Evolutionary conservation across 30 jellyfish, hydroid and myxozoan genomes (phyloP), one percentile per base, ranked within the genome.

Genomic region (Phacellophora camtschatica): DNA sequence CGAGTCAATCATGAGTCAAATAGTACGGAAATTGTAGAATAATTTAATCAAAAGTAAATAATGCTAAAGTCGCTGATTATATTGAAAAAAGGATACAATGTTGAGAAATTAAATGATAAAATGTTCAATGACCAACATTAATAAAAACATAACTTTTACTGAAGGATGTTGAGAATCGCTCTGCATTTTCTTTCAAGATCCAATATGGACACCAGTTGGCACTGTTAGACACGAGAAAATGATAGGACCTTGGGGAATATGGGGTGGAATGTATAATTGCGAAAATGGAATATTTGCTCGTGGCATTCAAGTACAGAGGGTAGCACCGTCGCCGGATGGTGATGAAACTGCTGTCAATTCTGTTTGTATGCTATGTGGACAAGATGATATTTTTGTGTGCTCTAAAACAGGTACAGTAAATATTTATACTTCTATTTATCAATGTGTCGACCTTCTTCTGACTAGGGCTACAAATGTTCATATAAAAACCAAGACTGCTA

Each of bases 341-440:
- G 89, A 77, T 77, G 89, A 77, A 37, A 51, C 89, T 9, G 89
- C 64, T 5, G 89, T 71, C 35, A 77, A 77, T 23, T 81, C 74
- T 3, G 89, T 77, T 29, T 77, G 89, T 59, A 11, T 77, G 59
- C 43, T 10, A 37, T 77, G 89, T 62, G 74, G 66, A 1, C 69
- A 77, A 22, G 15, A 4, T 0, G 74, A 64, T 29, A 74, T 64
- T 27, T 77, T n/a, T n/a, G n/a, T n/a, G n/a, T n/a, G 89, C 57
- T 59, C 89, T 2, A 64, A 58, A 28, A 43, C 25, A 19, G 86
- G 74, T 8, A 30, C 37, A n/a, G n/a, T n/a, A n/a, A n/a, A n/a
- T n/a, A n/a, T n/a, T n/a, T n/a, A n/a, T n/a, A n/a, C n/a, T n/a
- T n/a, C n/a, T n/a, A n/a, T n/a, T n/a, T n/a, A n/a, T n/a, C n/a